Base-by-base conservation (phyloP, 2,888 invertebrate species). In the Eretmocerus hayati region DNA sequence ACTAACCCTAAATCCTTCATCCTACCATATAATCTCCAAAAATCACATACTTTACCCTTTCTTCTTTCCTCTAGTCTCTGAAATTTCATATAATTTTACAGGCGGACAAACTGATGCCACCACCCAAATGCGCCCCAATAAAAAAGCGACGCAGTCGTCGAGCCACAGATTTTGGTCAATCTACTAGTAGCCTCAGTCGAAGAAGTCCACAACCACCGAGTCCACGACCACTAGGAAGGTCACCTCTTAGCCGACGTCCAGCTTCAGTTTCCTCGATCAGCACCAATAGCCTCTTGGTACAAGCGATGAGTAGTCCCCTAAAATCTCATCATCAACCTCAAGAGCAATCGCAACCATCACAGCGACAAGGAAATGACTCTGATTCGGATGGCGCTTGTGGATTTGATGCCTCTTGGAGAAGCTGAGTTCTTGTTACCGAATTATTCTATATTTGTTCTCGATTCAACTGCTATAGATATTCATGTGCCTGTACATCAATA, bases 301-400 rank as follows among this genome's bases (percentile, higher is more conserved):
- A 48, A 21, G 21, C 35, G 3, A 19, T 39, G 4, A 6, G 8
- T 8, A 42, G 43, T 15, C 41, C 47, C 55, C 23, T 70, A 71
- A 66, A 44, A 72, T 69, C 37, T 74, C 72, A 5, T 72, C 70
- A 46, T 39, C n/a, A n/a, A 13, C 57, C 53, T 13, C 61, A 56
- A 9, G 21, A 23, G 18, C 19, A 21, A 6, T 20, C 30, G 13
- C 32, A 18, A n/a, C 22, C 21, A 9, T 18, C 21, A 5, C 42
- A 21, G 19, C 19, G 52, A 23, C 47, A 53, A 18, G 75, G 74
- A 55, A 77, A 78, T 15, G 90, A 90, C 64, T 89, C 90, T 0
- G 91, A 92, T 68, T 91, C 90, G 0, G 91, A 92, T 66, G 81
- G 87, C 0, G 90, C 90, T 1, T 90, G 87, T 58, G 91, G 91